phyloP scores from a whole-genome alignment of 2,888 invertebrate genomes.

The Theretra japonica region DNA sequence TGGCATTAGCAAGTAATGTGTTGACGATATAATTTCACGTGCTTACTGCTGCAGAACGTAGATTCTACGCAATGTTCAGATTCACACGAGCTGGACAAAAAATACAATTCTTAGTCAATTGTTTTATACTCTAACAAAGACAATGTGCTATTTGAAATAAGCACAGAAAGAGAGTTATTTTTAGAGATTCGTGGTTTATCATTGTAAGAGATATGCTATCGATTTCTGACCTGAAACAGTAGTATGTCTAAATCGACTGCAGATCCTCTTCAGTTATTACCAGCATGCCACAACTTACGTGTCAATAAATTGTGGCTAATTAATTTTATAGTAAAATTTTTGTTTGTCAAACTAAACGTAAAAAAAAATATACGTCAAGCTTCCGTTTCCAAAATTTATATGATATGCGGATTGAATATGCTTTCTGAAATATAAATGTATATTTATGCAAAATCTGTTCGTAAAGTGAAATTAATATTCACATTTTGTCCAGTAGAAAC shows the following conservation, averaged over 20 bases:
- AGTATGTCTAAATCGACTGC: background rate
- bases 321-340: background rate
- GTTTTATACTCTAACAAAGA: background rate
- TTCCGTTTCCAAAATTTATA: constrained; percentile 2
- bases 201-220: background rate
- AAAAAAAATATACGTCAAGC: background rate
- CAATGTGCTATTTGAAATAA: background rate
- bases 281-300: background rate
- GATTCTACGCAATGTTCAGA: constrained; percentile 54
- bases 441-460: constrained; percentile 22
- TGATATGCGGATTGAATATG: background rate
- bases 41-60: constrained; percentile 76
- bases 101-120: background rate
- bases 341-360: background rate
- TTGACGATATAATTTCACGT: constrained; percentile 68
- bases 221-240: background rate
- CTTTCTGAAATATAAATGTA: constrained; percentile 1
- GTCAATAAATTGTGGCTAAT: background rate
- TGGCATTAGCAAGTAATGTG: constrained; percentile 40
- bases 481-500: constrained; percentile 71
- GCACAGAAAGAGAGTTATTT: background rate
- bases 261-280: background rate
- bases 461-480: constrained; percentile 69
- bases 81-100: constrained; percentile 37
- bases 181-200: constrained; percentile 1